phyloP scores from a whole-genome alignment of 2,797 vertebrate species.

The Heliangelus exortis region DNA sequence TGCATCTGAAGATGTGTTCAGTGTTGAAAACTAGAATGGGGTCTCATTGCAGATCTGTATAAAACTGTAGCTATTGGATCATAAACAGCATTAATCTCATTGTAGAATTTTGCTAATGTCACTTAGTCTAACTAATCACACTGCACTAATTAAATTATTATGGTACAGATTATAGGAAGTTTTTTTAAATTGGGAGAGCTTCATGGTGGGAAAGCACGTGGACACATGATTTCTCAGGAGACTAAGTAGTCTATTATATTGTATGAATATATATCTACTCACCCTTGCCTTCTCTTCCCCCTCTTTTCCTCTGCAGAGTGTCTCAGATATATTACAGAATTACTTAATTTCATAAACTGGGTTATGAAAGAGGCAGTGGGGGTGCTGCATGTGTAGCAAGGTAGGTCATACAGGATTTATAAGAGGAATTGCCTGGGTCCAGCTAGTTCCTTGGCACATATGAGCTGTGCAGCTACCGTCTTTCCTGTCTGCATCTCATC shows the following conservation, averaged over 20 bases:
- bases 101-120: slow-evolving; percentile 56
- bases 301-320: slow-evolving; percentile 44
- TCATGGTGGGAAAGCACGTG: not conserved
- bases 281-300: not conserved
- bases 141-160: slow-evolving; percentile 74
- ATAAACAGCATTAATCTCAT: slow-evolving; percentile 10
- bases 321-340: slow-evolving; percentile 55
- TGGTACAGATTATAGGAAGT: slow-evolving; percentile 61
- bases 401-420: slow-evolving; percentile 44
- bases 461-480: not conserved
- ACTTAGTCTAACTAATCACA: slow-evolving; percentile 59
- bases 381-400: slow-evolving; percentile 20
- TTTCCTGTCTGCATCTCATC: not conserved
- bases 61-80: slow-evolving; percentile 35
- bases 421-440: not conserved
- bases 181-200: slow-evolving; percentile 47
- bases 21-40: slow-evolving; percentile 5
- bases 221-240: slow-evolving; percentile 47
- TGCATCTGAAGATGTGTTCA: not conserved
- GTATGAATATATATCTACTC: slow-evolving; percentile 35
- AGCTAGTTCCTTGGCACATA: not conserved
- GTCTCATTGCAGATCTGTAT: not conserved
- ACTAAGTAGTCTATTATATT: slow-evolving; percentile 16
- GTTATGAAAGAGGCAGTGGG: slow-evolving; percentile 29
- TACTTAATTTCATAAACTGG: slow-evolving; percentile 55